These are phyloP conservation scores for Noturus placidus DNA, from an alignment of 2,113 vertebrate species.

Conservation along the genomic window DNA sequence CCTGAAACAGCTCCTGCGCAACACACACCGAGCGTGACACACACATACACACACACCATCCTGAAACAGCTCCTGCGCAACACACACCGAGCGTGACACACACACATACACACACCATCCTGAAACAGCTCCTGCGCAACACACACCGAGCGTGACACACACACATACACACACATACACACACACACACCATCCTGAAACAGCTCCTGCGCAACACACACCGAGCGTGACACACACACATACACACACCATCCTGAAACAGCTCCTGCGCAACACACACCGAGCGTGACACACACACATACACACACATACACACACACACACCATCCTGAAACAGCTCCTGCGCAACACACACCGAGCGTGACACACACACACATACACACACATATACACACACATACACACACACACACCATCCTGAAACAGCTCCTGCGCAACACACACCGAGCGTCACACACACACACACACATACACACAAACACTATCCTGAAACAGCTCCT, in stretches of 20 bases:
- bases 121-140: not conserved
- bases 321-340: no score
- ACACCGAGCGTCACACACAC: no score
- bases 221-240: no score
- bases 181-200: not conserved
- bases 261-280: slow-evolving; percentile 80
- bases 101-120: not conserved
- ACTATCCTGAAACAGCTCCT: not conserved
- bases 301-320: no score
- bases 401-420: no score
- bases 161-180: not conserved
- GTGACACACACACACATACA: slow-evolving; percentile 46
- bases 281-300: no score
- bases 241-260: slow-evolving; percentile 75
- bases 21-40: slow-evolving; percentile 68
- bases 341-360: slow-evolving; percentile 75
- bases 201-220: not conserved
- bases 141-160: no score
- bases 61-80: no score
- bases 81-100: slow-evolving; percentile 69
- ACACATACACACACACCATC: no score
- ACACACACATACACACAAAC: not conserved
- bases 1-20: slow-evolving; percentile 82
- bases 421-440: no score
- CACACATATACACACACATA: no score